Conservation (phyloP, 30 jellyfish, hydroid and myxozoan genomes). For the Sanderia malayensis region DNA sequence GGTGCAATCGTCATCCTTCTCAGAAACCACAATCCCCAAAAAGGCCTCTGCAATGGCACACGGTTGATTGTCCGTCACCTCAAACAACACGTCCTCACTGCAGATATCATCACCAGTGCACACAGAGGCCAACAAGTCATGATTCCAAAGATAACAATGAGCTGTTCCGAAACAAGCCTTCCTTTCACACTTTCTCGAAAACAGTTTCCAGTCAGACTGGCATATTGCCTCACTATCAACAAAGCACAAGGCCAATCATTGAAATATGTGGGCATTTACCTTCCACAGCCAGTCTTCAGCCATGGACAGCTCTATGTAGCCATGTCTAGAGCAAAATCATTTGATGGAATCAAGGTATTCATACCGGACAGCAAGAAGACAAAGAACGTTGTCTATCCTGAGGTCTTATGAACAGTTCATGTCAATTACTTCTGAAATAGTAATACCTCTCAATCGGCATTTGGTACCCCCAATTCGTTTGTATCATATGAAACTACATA, state of each 20-base stretch:
- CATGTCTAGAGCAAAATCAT: conserved; percentile 38
- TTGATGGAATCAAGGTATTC: conserved; percentile 9
- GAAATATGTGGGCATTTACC: conserved; percentile 28
- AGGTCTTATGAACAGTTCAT: no score
- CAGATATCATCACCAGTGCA: conserved; percentile 32
- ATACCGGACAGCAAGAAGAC: background rate
- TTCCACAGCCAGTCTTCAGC: conserved; percentile 31
- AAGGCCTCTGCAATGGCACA: conserved; percentile 49
- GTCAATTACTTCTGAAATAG: no score
- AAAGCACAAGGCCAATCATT: conserved; percentile 58
- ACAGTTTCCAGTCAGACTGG: no score
- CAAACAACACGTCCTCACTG: conserved; percentile 6
- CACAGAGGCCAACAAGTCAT: conserved; percentile 6
- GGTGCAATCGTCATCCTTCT: conserved; percentile 20
- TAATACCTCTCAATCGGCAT: no score
- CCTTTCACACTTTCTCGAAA: conserved; percentile 10
- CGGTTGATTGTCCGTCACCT: conserved; percentile 28
- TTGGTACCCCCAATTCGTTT: no score
- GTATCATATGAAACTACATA: no score
- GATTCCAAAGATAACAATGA: no score
- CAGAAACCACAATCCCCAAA: conserved; percentile 16
- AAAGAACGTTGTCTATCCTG: conserved; percentile 6
- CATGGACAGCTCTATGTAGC: conserved; percentile 64
- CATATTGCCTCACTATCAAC: conserved; percentile 53
- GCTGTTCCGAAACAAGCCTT: no score